Base-by-base conservation (phyloP, 2,888 invertebrate genomes). In the Pristionchus entomophagus region DNA sequence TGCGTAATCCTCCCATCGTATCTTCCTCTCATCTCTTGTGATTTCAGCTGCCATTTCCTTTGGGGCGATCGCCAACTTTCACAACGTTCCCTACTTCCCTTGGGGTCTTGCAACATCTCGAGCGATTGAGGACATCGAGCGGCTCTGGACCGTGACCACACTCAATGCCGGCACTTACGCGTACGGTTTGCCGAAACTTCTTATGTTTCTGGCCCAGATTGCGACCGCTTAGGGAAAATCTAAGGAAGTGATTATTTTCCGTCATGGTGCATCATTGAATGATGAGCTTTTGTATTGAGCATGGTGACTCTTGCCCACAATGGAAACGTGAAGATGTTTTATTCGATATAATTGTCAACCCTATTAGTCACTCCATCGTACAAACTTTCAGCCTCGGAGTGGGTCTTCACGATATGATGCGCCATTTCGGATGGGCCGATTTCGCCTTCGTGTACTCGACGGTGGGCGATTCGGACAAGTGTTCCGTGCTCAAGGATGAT, bases 401-500 rank as follows among this genome's bases (percentile, higher is more conserved):
- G 45, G 45, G 8, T 45, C 45, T 45, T 14, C 45, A 45, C 14
- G 45, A 45, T 10, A 29, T 49, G 29, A 89, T 91, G 89, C 41
- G 35, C 17, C 88, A 90, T 51, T 90, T 89, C 49, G 88, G 77
- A 10, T 91, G 91, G 91, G 87, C 86, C 19, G 88, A 89, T 35
- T 89, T 91, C 35, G 91, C 90, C 17, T 88, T 90, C 26, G 84
- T 91, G 35, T 91, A 88, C 80, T 86, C 88, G 6, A 89, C 88
- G 73, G 88, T 89, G 49, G 88, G 88, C 41, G 89, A 89, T 51
- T 69, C 85, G 14, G 88, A 89, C 49, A 89, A 89, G 81, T 90
- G 90, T 59, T 86, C 86, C 22, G 88, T 88, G n/a, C 86, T 89
- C 41, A 87, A 89, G 22, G 88, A 88, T 35, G 91, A 89, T 69